Conservation (phyloP, 2,797 vertebrate genomes). For the Jordanella pulchra region DNA sequence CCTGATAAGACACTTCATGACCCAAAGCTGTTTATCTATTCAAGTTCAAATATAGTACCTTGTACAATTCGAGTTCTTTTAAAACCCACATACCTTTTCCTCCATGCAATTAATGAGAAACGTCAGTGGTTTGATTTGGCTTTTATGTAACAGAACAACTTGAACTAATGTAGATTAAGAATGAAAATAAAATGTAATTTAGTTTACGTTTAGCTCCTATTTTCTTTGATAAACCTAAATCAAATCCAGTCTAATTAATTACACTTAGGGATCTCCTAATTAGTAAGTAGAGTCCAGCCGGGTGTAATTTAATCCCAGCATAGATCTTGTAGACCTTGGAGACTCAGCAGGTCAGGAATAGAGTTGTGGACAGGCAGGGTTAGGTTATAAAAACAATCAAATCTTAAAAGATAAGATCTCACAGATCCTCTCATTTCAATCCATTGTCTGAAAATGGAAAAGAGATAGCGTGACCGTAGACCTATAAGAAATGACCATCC, state of each 20-base stretch:
- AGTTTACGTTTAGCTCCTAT: background rate
- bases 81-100: background rate
- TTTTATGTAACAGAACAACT: background rate
- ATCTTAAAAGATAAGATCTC: no score
- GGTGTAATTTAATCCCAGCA: background rate
- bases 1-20: conserved; percentile 2
- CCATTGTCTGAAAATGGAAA: background rate
- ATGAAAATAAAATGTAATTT: no score
- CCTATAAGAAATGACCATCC: background rate
- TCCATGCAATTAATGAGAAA: background rate
- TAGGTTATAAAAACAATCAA: no score
- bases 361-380: no score
- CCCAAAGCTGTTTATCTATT: background rate
- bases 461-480: background rate
- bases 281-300: background rate
- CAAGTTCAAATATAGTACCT: background rate
- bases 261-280: background rate
- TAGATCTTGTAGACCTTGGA: background rate
- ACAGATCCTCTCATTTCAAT: background rate
- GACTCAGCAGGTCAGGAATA: background rate
- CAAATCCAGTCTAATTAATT: background rate
- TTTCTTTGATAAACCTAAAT: background rate
- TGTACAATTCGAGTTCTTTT: background rate
- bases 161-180: no score
- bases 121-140: background rate